Conservation (phyloP, 1,140 invertebrate species). For the Schlechtendalia chinensis region DNA sequence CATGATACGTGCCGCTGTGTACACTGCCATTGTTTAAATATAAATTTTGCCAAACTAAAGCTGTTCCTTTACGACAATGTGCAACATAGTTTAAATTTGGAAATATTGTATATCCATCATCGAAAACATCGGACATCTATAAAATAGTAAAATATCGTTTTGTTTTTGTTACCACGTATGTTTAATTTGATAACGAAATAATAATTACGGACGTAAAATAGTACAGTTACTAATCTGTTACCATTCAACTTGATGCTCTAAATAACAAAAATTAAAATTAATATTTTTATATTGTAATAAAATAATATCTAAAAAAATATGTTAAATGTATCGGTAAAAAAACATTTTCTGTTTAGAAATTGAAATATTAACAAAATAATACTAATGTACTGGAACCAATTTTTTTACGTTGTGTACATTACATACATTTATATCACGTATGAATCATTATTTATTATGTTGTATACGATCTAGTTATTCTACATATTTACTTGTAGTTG, state of each 20-base stretch:
- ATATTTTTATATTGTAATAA: too few species aligned
- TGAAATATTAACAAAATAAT: too few species aligned
- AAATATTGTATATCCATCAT: constrained; percentile 22
- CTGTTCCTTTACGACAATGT: constrained; percentile 1
- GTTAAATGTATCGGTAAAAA: neutral
- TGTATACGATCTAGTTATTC: too few species aligned
- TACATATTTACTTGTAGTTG: too few species aligned
- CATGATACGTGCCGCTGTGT: neutral
- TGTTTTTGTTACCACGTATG: neutral
- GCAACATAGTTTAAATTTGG: neutral
- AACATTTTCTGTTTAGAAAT: neutral
- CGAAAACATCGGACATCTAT: neutral
- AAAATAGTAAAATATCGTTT: neutral
- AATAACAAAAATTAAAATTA: neutral
- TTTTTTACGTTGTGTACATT: too few species aligned
- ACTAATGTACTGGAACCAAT: too few species aligned
- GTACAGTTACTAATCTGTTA: neutral
- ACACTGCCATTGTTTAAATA: neutral
- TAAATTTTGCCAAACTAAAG: constrained; percentile 24
- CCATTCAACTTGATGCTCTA: neutral
- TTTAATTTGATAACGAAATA: neutral
- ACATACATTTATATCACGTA: neutral
- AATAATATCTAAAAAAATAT: neutral
- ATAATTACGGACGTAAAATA: constrained; percentile 17
- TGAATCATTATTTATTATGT: too few species aligned